Percentiles rank a stretch among this genome's conserved stretches.
Evolutionary conservation across 1,140 invertebrate species (phyloP).

Genomic region (Pinna nobilis): DNA sequence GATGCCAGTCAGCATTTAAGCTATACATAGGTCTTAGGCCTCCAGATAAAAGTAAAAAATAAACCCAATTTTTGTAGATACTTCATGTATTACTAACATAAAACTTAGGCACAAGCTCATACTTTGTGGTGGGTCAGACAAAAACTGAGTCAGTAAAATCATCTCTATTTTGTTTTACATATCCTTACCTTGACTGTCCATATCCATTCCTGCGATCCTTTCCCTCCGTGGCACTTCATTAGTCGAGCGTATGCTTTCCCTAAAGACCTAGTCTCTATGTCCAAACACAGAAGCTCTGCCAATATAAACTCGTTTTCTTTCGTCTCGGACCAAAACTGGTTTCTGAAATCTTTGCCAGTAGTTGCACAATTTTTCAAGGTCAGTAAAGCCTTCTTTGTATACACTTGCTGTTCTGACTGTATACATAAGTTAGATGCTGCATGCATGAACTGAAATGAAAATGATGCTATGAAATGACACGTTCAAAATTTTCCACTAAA

Average conservation of each 20-base stretch:
- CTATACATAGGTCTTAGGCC: too few relatives aligned
- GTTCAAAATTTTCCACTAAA: too few relatives aligned
- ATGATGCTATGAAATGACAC: too few relatives aligned
- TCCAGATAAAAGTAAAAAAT: too few relatives aligned
- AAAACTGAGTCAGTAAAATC: too few relatives aligned
- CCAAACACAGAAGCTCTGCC: slow-evolving; percentile 88
- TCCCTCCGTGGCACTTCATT: slow-evolving; percentile 94
- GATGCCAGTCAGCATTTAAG: too few relatives aligned
- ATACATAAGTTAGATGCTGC: slow-evolving; percentile 51
- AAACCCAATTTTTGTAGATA: too few relatives aligned
- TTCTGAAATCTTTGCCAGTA: slow-evolving; percentile 30
- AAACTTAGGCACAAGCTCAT: slow-evolving; percentile 17
- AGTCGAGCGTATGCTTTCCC: slow-evolving; percentile 78
- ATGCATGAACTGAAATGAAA: slow-evolving; percentile 58
- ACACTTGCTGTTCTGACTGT: slow-evolving; percentile 52
- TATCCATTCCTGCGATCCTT: slow-evolving; percentile 91
- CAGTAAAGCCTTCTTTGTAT: slow-evolving; percentile 53
- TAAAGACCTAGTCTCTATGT: slow-evolving; percentile 77
- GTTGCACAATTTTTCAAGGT: slow-evolving; percentile 42
- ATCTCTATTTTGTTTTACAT: too few relatives aligned
- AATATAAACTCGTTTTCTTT: slow-evolving; percentile 90
- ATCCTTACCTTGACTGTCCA: slow-evolving; percentile 50
- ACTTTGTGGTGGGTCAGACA: slow-evolving; percentile 24
- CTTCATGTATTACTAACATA: too few relatives aligned
- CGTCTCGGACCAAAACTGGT: slow-evolving; percentile 88